Base-by-base conservation (phyloP, 2,888 invertebrate genomes). In the Noctua comes region DNA sequence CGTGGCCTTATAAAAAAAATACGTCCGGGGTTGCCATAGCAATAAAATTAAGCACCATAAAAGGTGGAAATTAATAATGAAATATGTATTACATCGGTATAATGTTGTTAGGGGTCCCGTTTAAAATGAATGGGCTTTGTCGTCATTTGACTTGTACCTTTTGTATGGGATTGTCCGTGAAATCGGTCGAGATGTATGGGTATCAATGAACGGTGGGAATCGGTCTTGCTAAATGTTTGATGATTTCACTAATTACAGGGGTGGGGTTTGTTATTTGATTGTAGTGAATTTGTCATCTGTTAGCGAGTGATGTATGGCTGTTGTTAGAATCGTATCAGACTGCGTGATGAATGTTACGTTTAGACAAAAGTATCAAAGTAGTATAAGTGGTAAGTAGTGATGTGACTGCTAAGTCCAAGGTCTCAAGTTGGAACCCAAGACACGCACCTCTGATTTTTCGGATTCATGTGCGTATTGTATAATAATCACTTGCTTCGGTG, bases 61-160 rank as follows among this genome's bases (percentile, higher is more conserved):
- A 91, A 95, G 96, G 95, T 95, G 92, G 93, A 93, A 93, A 94
- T 95, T 95, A 96, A 96, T 96, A 96, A 96, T 96, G 96, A 96
- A 96, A 96, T 96, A 96, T 96, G 96, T 97, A 96, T 97, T 95
- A 97, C 96, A 97, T 93, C 95, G 93, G 95, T 95, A 97, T 96
- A 96, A 96, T 96, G 96, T 96, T 96, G 97, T 96, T 96, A 96
- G 95, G 90, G 91, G 86, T 76, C 93, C 94, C 93, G 95, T 95
- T 94, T 93, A 88, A 85, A 87, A 91, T 94, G 95, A 95, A 96
- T 95, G 91, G 93, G 88, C 90, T 91, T 93, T 95, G 94, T 95
- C 93, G 92, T 91, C 94, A 92, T 96, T 96, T 96, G 96, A 97
- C 96, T 96, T 94, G 94, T 90, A 88, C 91, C 94, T 92, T 93